Base-by-base conservation (phyloP, 2,888 invertebrate genomes). In the Halictus quadricinctus region DNA sequence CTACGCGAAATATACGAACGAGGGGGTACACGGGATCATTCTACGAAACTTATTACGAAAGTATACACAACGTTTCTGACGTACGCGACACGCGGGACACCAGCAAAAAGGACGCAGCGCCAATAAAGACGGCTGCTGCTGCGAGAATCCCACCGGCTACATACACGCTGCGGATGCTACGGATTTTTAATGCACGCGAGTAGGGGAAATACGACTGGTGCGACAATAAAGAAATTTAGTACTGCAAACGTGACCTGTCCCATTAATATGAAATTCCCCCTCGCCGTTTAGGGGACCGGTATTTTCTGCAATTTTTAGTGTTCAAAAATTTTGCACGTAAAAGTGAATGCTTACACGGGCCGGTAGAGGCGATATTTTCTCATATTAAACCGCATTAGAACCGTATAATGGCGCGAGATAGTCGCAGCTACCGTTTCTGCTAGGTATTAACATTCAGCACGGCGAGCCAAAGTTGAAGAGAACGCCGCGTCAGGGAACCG, bases 371-470 rank as follows among this genome's bases (percentile, higher is more conserved):
- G 36, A 58, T 72, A 72, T 66, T 84, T 80, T 72, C 58, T 60
- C 58, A 36, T 21, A 60, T 58, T 76, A 72, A 76, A 81, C 78
- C 72, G 72, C 66, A 73, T 73, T 79, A 64, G 60, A 46, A 46
- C 12, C 54, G 54, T 75, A 72, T 74, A 80, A 80, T 58, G 58
- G 58, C 58, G 58, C 25, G 60, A 43, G 64, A 81, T 80, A 81
- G 66, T 50, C 48, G 60, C 54, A 81, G 74, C 84, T 85, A 88
- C 81, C 89, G 75, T 86, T 85, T 79, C 82, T 64, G 18, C 80
- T 80, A 66, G 58, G 75, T 83, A 87, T 90, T 89, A 89, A 84
- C 79, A 90, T 91, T 90, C 89, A 89, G 72, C 73, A 54, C 82
- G 76, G 18, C 76, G 75, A 81, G 60, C 76, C 78, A 64, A 83